Conservation (phyloP, 2,888 invertebrate species). For the Agrochola lota region DNA sequence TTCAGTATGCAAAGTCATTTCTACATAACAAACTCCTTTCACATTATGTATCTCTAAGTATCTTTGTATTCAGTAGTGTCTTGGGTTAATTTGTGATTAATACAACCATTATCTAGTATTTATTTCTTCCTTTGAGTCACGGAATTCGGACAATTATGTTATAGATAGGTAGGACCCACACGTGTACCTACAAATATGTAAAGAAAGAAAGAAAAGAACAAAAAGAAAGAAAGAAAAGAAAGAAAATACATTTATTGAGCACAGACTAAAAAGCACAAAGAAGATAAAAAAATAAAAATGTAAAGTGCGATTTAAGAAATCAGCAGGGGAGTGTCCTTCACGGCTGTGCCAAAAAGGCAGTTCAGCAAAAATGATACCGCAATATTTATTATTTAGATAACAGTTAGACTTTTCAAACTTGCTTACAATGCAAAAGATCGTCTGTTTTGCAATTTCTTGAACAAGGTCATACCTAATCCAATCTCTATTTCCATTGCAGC, state of each 20-base stretch:
- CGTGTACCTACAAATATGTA: background rate
- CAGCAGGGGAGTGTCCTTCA: too few species aligned
- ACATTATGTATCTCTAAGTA: background rate
- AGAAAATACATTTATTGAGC: too few species aligned
- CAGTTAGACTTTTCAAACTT: background rate
- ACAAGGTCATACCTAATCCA: background rate
- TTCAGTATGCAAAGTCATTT: background rate
- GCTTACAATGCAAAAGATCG: too few species aligned
- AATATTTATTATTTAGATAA: background rate
- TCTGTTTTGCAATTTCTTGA: too few species aligned
- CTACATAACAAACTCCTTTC: background rate
- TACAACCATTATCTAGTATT: background rate
- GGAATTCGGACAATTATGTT: background rate
- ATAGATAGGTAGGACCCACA: background rate
- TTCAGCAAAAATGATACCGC: too few species aligned
- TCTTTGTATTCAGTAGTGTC: background rate
- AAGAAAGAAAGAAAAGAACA: too few species aligned
- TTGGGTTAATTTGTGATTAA: background rate
- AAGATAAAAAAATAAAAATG: too few species aligned
- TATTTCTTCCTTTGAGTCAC: background rate
- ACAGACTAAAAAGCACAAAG: too few species aligned
- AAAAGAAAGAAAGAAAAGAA: too few species aligned
- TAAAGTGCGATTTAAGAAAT: too few species aligned
- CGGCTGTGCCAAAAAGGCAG: too few species aligned
- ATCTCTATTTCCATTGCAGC: constrained; percentile 59